phyloP scores from a whole-genome alignment of 2,888 invertebrate genomes.

The Marronus borbonicus region DNA sequence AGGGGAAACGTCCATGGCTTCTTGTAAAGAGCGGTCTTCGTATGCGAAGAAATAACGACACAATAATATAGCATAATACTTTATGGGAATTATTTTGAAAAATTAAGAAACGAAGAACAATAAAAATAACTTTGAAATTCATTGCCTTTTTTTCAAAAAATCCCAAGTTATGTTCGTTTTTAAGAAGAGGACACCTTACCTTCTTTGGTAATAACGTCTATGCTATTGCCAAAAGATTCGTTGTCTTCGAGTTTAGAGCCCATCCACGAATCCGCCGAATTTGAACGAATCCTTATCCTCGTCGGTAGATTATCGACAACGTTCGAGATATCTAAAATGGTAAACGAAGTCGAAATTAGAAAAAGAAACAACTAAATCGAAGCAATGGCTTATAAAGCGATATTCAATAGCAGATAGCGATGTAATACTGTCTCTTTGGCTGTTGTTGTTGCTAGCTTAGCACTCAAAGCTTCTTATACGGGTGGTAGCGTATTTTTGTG shows the following conservation, averaged over 20 bases:
- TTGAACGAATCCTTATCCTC: conserved; percentile 72
- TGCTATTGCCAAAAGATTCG: conserved; percentile 51
- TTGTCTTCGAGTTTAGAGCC: conserved; percentile 49
- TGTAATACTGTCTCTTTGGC: too few species aligned
- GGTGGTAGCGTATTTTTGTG: neutral
- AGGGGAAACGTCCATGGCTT: conserved; percentile 60
- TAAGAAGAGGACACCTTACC: conserved; percentile 29
- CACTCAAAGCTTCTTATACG: neutral
- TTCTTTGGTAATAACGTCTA: conserved; percentile 53
- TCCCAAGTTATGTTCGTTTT: neutral
- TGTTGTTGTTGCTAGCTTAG: neutral
- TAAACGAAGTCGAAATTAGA: too few species aligned
- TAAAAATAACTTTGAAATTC: neutral
- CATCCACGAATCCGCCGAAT: conserved; percentile 74
- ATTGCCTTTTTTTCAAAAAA: neutral
- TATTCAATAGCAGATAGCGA: neutral
- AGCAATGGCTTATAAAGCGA: neutral
- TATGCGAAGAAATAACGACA: conserved; percentile 9
- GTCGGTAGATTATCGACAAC: conserved; percentile 64
- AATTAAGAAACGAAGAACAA: too few species aligned
- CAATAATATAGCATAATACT: neutral
- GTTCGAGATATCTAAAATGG: conserved; percentile 52
- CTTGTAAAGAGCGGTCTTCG: conserved; percentile 54
- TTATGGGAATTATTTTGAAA: too few species aligned
- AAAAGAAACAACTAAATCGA: neutral